Percentiles rank a stretch among this genome's conserved stretches.
Conservation (phyloP, 2,888 invertebrate species). For the Nephrotoma guestfalica region DNA sequence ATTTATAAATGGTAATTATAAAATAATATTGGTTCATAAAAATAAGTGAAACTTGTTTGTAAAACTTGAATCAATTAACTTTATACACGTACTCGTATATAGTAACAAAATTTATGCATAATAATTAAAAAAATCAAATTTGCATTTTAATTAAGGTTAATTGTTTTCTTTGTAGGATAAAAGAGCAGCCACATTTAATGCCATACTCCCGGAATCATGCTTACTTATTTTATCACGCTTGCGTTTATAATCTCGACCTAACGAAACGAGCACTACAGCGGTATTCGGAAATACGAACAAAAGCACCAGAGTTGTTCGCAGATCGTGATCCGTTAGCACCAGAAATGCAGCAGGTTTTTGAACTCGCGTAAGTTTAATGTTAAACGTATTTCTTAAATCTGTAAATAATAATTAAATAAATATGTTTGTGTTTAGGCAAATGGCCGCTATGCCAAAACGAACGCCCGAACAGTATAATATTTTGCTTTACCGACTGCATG, state of each 20-base stretch:
- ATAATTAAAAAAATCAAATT: no score
- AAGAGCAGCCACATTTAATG: constrained; percentile 42
- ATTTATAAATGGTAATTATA: constrained; percentile 14
- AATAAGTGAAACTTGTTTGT: no score
- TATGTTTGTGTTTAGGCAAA: constrained; percentile 33
- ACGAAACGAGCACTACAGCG: constrained; percentile 29
- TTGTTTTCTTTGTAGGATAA: constrained; percentile 34
- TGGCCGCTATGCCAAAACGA: constrained; percentile 43
- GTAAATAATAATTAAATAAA: neutral
- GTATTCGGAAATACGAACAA: constrained; percentile 29
- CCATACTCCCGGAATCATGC: constrained; percentile 45
- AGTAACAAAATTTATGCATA: no score
- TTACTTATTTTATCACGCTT: constrained; percentile 47
- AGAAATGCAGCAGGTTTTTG: constrained; percentile 38
- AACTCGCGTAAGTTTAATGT: constrained; percentile 39
- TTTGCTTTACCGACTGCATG: constrained; percentile 42
- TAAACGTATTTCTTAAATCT: neutral
- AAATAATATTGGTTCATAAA: neutral
- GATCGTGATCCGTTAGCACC: constrained; percentile 38
- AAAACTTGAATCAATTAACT: no score
- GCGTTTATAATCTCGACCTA: constrained; percentile 33
- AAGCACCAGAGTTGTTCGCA: constrained; percentile 42
- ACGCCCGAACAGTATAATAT: constrained; percentile 48
- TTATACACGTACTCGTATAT: no score
- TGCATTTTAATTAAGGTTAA: no score